Evolutionary conservation across 2,797 vertebrate species (phyloP).

Genomic region (Malurus splendens): DNA sequence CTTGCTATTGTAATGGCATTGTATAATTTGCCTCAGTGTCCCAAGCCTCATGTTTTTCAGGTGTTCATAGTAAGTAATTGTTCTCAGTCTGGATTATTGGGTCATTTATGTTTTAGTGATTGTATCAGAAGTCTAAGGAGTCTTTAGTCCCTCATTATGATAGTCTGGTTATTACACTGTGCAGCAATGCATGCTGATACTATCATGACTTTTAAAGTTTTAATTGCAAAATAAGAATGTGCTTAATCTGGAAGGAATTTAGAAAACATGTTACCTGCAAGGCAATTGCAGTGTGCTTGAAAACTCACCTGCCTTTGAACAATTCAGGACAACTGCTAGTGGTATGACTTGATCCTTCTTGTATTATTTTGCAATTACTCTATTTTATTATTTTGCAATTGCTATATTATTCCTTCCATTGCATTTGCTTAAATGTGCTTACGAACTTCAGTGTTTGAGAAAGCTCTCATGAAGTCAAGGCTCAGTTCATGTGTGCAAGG

Average conservation of each 20-base stretch:
- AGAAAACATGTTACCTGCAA: not conserved
- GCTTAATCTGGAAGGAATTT: not conserved
- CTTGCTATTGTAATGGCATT: not conserved
- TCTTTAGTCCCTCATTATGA: not conserved
- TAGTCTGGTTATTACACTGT: not conserved
- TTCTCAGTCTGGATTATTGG: not conserved
- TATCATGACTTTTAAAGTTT: not conserved
- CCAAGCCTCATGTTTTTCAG: fast-evolving
- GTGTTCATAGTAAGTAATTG: not conserved
- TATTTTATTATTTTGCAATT: not conserved
- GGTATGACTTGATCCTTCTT: not conserved
- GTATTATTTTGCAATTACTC: not conserved
- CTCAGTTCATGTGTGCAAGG: not conserved
- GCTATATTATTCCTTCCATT: not conserved
- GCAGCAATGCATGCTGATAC: not conserved
- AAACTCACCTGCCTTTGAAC: not conserved
- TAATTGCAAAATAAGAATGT: not conserved
- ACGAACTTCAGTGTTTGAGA: not conserved
- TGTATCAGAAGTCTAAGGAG: not conserved
- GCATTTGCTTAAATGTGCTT: not conserved
- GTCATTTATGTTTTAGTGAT: not conserved
- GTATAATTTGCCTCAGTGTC: not conserved
- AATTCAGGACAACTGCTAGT: not conserved
- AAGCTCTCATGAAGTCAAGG: not conserved
- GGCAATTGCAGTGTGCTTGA: not conserved